Base-by-base conservation (phyloP, 2,797 vertebrate species). In the Chanos chanos region DNA sequence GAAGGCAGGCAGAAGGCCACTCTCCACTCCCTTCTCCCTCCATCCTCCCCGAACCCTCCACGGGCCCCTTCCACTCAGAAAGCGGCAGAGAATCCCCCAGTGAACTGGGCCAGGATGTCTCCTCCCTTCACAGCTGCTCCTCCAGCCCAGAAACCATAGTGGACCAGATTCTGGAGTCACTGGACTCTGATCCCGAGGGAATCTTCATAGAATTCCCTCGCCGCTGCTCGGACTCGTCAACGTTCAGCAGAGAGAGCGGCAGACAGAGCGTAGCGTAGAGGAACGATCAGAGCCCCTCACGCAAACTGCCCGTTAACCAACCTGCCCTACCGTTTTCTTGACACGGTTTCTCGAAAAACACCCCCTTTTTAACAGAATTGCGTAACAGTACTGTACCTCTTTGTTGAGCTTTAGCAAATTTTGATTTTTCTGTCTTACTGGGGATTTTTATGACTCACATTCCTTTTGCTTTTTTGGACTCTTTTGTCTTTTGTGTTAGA, bases 131-230 rank as follows among this genome's bases (percentile, higher is more conserved):
- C 6, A 89, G 89, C 1, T 83, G 86, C 61, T 89, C 92, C 27
- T 93, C 92, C 81, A 97, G 96, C 75, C 94, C 95, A 0, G 95
- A 98, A 80, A 92, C 92, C 65, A 87, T 94, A 61, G 92, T 94
- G 53, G 95, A 94, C 83, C 93, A 91, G 79, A 90, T 92, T 72
- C 85, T 94, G 58, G 93, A 94, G 72, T 95, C 94, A 0, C 89
- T 88, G 0, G 94, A 94, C 84, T 97, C 96, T 0, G 94, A 95
- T 72, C 89, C 92, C 0, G 95, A 96, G 16, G 96, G 96, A 16
- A 98, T 99, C 81, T 95, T 97, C 84, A 95, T 99, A 57, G 92
- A 97, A 85, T 99, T 99, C 76, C 86, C 90, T 40, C 86, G 85
- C 56, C 87, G 84, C 57, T 83, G 89, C 61, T 89, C 94, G 0